Conservation (phyloP, 2,888 invertebrate species). For the Taphrorychus bicolor region DNA sequence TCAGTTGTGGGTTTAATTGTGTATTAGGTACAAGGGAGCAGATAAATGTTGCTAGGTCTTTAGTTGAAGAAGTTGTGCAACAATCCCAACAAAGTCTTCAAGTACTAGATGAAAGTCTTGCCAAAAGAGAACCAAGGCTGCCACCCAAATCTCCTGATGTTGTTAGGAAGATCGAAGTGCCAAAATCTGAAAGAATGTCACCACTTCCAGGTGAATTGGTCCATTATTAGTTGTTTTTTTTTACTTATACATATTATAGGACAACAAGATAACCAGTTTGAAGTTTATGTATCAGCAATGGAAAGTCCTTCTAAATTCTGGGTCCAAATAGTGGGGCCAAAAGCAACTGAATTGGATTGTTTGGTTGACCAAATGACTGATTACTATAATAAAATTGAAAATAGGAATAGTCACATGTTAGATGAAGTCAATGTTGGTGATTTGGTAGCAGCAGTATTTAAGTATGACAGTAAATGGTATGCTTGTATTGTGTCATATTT, state of each 20-base stretch:
- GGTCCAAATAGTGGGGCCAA: slow-evolving; percentile 82
- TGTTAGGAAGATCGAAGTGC: slow-evolving; percentile 47
- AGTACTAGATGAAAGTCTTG: slow-evolving; percentile 59
- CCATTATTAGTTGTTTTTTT: slow-evolving; percentile 2
- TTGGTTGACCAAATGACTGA: slow-evolving; percentile 83
- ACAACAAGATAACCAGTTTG: slow-evolving; percentile 68
- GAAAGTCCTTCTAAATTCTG: slow-evolving; percentile 83
- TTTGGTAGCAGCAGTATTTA: slow-evolving; percentile 83
- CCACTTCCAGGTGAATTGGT: slow-evolving; percentile 50
- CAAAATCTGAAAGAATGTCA: slow-evolving; percentile 54
- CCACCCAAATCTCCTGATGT: slow-evolving; percentile 49
- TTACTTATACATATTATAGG: slow-evolving; percentile 45
- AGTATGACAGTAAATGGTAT: slow-evolving; percentile 83
- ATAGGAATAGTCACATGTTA: slow-evolving; percentile 66
- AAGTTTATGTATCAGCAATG: slow-evolving; percentile 88
- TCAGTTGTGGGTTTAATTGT: too few relatives aligned
- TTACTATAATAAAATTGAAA: slow-evolving; percentile 74
- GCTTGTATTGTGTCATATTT: background rate
- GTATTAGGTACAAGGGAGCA: slow-evolving; percentile 74
- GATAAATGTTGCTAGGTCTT: slow-evolving; percentile 73
- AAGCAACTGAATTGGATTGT: slow-evolving; percentile 76
- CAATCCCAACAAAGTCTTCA: slow-evolving; percentile 61
- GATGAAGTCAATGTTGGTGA: slow-evolving; percentile 72
- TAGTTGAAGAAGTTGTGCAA: slow-evolving; percentile 75
- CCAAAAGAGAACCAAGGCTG: slow-evolving; percentile 63